A percentile compares a stretch with the other conserved stretches of the same genome.
Conservation (phyloP, 2,888 invertebrate species). For the Yponomeuta cagnagella region DNA sequence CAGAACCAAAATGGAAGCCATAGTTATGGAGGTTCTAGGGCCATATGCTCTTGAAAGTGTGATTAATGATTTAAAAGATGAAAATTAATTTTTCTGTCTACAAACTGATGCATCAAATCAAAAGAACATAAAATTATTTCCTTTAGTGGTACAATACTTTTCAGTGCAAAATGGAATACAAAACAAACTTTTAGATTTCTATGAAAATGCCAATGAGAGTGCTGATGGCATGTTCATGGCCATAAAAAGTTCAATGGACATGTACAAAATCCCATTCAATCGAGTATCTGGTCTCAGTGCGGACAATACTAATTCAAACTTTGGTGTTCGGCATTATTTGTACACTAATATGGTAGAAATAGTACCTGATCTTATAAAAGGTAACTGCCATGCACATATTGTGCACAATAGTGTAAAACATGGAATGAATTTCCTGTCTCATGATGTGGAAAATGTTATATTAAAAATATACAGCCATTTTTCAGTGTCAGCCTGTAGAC, state of each 20-base stretch:
- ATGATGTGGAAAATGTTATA: constrained; percentile 25
- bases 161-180: background rate
- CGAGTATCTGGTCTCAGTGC: constrained; percentile 3
- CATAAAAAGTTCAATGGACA: background rate
- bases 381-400: constrained; percentile 30
- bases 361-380: constrained; percentile 23
- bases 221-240: no score
- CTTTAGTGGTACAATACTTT: constrained; percentile 24
- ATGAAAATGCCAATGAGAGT: no score
- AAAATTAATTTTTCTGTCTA: constrained; percentile 25
- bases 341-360: background rate
- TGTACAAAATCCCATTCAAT: constrained; percentile 16
- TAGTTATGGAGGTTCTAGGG: constrained; percentile 29
- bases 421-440: constrained; percentile 23
- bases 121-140: constrained; percentile 30
- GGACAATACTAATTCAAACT: constrained; percentile 12
- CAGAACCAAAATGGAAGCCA: constrained; percentile 31
- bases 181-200: background rate
- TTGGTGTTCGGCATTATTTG: background rate
- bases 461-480: constrained; percentile 26
- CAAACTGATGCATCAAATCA: constrained; percentile 31
- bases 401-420: constrained; percentile 26
- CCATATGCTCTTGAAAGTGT: constrained; percentile 24
- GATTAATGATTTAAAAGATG: constrained; percentile 27
- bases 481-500: constrained; percentile 20